These are phyloP conservation scores for Poecilus cupreus DNA, from an alignment of 2,888 invertebrate species.

Conservation along the genomic window DNA sequence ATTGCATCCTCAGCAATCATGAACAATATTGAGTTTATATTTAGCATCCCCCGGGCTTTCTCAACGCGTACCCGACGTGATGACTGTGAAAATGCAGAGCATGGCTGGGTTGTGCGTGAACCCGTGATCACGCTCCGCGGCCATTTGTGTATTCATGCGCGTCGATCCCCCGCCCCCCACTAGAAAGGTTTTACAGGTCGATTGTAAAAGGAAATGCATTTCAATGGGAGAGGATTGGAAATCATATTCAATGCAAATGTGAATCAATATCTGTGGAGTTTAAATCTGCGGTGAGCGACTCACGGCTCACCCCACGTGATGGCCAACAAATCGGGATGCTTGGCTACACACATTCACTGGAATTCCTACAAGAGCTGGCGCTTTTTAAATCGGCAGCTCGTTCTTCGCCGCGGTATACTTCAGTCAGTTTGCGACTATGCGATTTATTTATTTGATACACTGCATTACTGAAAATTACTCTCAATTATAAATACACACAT, in stretches of 20 bases:
- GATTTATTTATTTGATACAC: too few relatives aligned
- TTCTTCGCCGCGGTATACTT: too few relatives aligned
- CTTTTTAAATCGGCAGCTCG: too few relatives aligned
- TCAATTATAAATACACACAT: too few relatives aligned
- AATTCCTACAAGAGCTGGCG: too few relatives aligned
- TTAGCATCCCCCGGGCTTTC: neutral
- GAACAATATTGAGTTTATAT: too few relatives aligned
- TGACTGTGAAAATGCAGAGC: neutral
- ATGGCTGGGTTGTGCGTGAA: constrained; percentile 6
- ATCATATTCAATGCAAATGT: constrained; percentile 59
- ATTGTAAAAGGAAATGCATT: constrained; percentile 59
- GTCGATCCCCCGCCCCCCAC: neutral
- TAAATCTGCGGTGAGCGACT: neutral
- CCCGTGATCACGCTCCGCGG: neutral
- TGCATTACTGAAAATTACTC: too few relatives aligned
- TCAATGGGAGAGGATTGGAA: constrained; percentile 54
- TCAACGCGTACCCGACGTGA: neutral
- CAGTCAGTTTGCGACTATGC: too few relatives aligned
- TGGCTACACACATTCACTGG: constrained; percentile 24
- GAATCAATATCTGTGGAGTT: constrained; percentile 48
- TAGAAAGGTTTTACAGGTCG: constrained; percentile 59
- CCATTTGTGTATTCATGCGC: constrained; percentile 57
- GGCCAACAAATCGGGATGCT: neutral
- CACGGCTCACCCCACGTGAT: neutral
- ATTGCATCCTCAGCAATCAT: too few relatives aligned